Evolutionary conservation across 1,140 invertebrate species (phyloP), one percentile per base, ranked within the genome.

Genomic region (Pantala flavescens): DNA sequence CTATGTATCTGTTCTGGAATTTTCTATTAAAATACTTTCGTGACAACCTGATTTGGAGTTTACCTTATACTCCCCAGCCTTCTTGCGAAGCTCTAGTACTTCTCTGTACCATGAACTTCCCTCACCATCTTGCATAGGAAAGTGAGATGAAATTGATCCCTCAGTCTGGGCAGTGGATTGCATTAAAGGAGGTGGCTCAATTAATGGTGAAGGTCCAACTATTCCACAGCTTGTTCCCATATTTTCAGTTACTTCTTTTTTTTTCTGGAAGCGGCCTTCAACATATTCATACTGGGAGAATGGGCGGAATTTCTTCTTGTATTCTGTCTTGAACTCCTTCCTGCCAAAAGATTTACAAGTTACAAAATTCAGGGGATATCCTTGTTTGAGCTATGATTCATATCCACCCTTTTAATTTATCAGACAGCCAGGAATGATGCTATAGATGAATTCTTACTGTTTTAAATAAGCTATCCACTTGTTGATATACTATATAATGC

Each of bases 21-120:
- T 36, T 36, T 2, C 28, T 36, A 36, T 36, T 5, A 2, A 36
- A 36, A 9, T 36, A 9, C 28, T 36, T 36, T 36, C 9, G 28
- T 36, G 9, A 36, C 28, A 36, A 36, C 28, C 28, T 36, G 19
- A n/a, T 70, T 43, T 63, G 12, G 49, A 70, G 78, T 83, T 84
- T 86, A 94, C 93, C 89, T 94, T 94, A 84, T 96, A 96, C 83
- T 95, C 93, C 79, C 92, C 93, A 81, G 94, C 94, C 82, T 95
- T 93, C 82, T 93, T 93, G 79, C 93, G 88, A 77, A 95, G 86
- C 84, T 95, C 93, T 79, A 94, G 87, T 79, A 95, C 92, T 83
- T 93, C 91, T 78, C 87, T 87, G 84, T 91, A 93, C 92, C 92
- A 93, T 78, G 90, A 88, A 74, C 79, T 88, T 85, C 76, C 78